Percentiles rank a stretch among this genome's conserved stretches.
Evolutionary conservation across 2,113 vertebrate species (phyloP).

Genomic region (Strix uralensis): DNA sequence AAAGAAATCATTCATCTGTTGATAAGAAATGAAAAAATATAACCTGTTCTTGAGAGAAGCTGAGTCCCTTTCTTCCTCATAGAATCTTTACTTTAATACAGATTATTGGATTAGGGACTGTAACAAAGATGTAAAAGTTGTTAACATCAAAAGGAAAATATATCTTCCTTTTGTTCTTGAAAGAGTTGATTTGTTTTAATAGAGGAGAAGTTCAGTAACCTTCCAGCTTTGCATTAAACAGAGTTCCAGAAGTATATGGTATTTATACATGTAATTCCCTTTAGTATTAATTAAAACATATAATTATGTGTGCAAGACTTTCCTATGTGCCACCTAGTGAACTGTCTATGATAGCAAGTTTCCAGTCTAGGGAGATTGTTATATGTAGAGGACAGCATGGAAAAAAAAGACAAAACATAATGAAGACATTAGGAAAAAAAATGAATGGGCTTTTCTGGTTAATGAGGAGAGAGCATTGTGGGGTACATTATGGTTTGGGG

Average conservation of each 20-base stretch:
- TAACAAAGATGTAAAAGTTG: not conserved
- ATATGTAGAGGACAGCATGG: not conserved
- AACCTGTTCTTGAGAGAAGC: not conserved
- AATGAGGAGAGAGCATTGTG: not conserved
- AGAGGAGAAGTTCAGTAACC: not conserved
- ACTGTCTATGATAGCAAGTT: slow-evolving; percentile 16
- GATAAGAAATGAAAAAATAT: not conserved
- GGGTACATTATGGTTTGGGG: not conserved
- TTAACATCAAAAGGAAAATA: not conserved
- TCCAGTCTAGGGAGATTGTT: not conserved
- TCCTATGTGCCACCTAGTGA: slow-evolving; percentile 14
- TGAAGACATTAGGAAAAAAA: not conserved
- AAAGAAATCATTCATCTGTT: not conserved
- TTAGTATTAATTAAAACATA: slow-evolving; percentile 51
- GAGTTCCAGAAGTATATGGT: not conserved
- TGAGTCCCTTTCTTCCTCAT: not conserved
- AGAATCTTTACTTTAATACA: not conserved
- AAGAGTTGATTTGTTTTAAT: not conserved
- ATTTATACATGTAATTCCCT: slow-evolving; percentile 38
- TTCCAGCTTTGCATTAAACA: not conserved
- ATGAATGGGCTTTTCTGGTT: not conserved
- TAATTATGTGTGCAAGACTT: slow-evolving; percentile 5
- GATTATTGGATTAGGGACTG: not conserved
- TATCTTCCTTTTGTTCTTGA: not conserved
- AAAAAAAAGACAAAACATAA: not conserved